Conservation (phyloP, 2,113 vertebrate species). For the Nerophis ophidion region DNA sequence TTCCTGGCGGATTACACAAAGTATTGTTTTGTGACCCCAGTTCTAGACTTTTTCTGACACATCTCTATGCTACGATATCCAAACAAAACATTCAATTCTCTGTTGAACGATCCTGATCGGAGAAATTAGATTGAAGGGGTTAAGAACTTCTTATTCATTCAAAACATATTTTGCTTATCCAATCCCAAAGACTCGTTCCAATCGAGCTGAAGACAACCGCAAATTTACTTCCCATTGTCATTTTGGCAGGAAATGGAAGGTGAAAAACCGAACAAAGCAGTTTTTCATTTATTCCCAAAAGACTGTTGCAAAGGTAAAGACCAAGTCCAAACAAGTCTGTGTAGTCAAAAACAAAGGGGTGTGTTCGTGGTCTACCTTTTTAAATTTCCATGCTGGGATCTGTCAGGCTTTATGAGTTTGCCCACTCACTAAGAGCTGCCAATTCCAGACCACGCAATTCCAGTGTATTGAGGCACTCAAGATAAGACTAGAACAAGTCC, state of each 20-base stretch:
- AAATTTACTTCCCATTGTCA: too few species aligned
- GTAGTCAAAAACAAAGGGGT: neutral
- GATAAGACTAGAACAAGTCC: too few species aligned
- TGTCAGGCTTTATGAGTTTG: neutral
- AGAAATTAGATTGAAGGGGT: neutral
- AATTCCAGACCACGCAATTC: slow-evolving; percentile 11
- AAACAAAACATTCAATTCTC: neutral
- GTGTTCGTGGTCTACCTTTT: neutral
- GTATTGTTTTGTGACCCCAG: too few species aligned
- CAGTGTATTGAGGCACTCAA: neutral
- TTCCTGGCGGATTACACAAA: too few species aligned
- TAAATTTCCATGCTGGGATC: neutral
- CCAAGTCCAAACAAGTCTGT: neutral
- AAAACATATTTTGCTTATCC: neutral
- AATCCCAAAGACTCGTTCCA: neutral
- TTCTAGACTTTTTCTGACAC: too few species aligned
- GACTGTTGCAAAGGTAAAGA: neutral
- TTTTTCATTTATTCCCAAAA: neutral
- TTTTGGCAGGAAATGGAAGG: too few species aligned
- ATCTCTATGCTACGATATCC: too few species aligned
- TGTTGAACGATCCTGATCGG: neutral
- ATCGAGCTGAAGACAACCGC: neutral
- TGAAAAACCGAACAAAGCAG: too few species aligned
- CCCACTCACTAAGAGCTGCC: neutral
- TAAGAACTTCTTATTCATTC: too few species aligned